Base-by-base conservation (phyloP, 2,797 vertebrate species). In the Paratrypauchen microcephalus region DNA sequence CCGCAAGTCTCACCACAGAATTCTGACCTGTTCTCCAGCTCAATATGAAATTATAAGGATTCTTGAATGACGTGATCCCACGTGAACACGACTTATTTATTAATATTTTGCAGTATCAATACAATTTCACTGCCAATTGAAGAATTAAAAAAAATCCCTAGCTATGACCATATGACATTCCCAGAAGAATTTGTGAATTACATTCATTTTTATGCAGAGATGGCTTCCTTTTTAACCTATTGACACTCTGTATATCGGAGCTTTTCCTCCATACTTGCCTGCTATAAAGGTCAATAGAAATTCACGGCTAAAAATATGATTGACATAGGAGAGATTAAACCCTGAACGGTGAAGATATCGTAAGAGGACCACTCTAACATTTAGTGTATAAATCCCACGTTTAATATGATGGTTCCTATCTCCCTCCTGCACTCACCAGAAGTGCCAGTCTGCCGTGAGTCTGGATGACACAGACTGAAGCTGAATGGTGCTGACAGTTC, bases 401-500 rank as follows among this genome's bases (percentile, higher is more conserved):
- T 64, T 47, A 26, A 62, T 15, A 64, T 23, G 41, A n/a, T 23
- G 63, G 41, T 47, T 52, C 32, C 23, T 64, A 64, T 26, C 32
- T 23, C 65, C 26, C 63, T 50, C 62, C 66, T 66, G 57, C 70
- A 48, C 47, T 65, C 39, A 65, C 11, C 32, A 60, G 28, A 41
- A 55, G 71, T 72, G 77, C 82, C 83, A 83, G 75, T 78, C 74
- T 80, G 59, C 57, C 50, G 72, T 76, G 78, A 60, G 65, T 56
- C 64, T 57, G 72, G 75, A 63, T 83, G 76, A 81, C 80, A 74
- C 77, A 83, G 85, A 87, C 52, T 73, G 79, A 77, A 70, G 63
- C 55, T 59, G 74, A 87, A 74, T 45, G 18, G 66, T 69, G 80
- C 61, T 66, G 75, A 87, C 80, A 71, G 57, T 66, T 55, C 78